Conservation (phyloP, 1,140 invertebrate genomes). For the Mamestra configurata region DNA sequence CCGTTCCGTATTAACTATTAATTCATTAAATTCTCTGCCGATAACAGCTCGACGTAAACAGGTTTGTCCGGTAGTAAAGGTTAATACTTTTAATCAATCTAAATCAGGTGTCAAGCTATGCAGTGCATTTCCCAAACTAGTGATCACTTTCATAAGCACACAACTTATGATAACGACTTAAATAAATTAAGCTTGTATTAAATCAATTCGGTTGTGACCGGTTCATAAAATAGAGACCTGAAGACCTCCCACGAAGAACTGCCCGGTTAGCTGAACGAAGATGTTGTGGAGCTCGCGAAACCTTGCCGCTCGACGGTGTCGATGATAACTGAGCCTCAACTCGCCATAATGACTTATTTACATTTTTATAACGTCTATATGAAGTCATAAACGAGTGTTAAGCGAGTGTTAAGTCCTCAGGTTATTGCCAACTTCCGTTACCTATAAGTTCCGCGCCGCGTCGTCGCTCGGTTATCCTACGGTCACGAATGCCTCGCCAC, state of each 20-base stretch:
- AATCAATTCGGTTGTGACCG: slow-evolving; percentile 54
- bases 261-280: slow-evolving; percentile 34
- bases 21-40: slow-evolving; percentile 26
- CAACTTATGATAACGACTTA: slow-evolving; percentile 56
- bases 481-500: slow-evolving; percentile 52
- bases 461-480: slow-evolving; percentile 3
- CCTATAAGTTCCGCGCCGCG: slow-evolving; percentile 28
- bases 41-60: slow-evolving; percentile 12
- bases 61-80: slow-evolving; percentile 31
- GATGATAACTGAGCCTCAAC: slow-evolving; percentile 33
- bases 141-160: slow-evolving; percentile 43
- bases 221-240: slow-evolving; percentile 63
- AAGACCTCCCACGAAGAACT: slow-evolving; percentile 62
- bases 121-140: slow-evolving; percentile 22
- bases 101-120: slow-evolving; percentile 38
- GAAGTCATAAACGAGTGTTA: slow-evolving; percentile 58
- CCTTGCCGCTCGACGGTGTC: not conserved
- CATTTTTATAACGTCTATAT: slow-evolving; percentile 54
- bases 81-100: slow-evolving; percentile 29
- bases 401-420: no score
- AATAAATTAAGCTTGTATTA: slow-evolving; percentile 57
- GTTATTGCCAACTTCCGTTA: slow-evolving; percentile 57
- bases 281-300: slow-evolving; percentile 29
- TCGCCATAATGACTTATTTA: slow-evolving; percentile 52
- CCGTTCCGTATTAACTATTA: slow-evolving; percentile 21